Conservation (phyloP, 2,888 invertebrate species). For the Agrilus mali region DNA sequence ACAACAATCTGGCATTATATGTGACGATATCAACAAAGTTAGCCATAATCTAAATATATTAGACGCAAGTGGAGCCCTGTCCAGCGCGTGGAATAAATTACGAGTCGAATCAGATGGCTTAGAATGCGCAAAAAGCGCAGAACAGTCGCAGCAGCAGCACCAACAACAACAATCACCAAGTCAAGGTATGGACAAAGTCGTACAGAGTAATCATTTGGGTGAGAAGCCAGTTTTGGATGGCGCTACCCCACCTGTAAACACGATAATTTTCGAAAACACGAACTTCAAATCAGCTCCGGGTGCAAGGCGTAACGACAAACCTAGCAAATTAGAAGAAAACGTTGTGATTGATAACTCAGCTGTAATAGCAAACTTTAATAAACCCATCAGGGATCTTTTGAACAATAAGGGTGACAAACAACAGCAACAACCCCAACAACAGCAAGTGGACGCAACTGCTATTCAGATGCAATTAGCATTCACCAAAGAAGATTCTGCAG, state of each 20-base stretch:
- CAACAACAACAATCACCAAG: slow-evolving; percentile 24
- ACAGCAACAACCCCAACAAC: slow-evolving; percentile 21
- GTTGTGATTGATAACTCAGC: slow-evolving; percentile 22
- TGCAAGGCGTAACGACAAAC: slow-evolving; percentile 45
- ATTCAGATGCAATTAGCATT: slow-evolving; percentile 58
- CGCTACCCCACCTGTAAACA: slow-evolving; percentile 69
- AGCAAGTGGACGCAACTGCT: slow-evolving; percentile 7
- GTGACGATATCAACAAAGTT: slow-evolving; percentile 38
- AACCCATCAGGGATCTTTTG: slow-evolving; percentile 36
- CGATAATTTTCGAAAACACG: slow-evolving; percentile 84
- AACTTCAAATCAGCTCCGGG: slow-evolving; percentile 71
- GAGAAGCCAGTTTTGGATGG: slow-evolving; percentile 53
- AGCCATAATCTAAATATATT: slow-evolving; percentile 25
- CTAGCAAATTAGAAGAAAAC: slow-evolving; percentile 43
- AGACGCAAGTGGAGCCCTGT: slow-evolving; percentile 51
- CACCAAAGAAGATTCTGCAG: slow-evolving; percentile 63
- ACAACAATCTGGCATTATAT: slow-evolving; percentile 24
- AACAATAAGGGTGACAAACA: slow-evolving; percentile 32
- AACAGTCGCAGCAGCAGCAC: slow-evolving; percentile 21
- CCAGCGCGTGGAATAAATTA: slow-evolving; percentile 77
- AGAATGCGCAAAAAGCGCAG: slow-evolving; percentile 29
- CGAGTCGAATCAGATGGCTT: slow-evolving; percentile 35
- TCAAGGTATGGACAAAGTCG: slow-evolving; percentile 34
- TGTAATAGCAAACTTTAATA: slow-evolving; percentile 35
- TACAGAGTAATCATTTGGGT: slow-evolving; percentile 23